These are phyloP conservation scores for Catharus bicknelli DNA, from an alignment of 2,113 vertebrate species.

Conservation along the genomic window DNA sequence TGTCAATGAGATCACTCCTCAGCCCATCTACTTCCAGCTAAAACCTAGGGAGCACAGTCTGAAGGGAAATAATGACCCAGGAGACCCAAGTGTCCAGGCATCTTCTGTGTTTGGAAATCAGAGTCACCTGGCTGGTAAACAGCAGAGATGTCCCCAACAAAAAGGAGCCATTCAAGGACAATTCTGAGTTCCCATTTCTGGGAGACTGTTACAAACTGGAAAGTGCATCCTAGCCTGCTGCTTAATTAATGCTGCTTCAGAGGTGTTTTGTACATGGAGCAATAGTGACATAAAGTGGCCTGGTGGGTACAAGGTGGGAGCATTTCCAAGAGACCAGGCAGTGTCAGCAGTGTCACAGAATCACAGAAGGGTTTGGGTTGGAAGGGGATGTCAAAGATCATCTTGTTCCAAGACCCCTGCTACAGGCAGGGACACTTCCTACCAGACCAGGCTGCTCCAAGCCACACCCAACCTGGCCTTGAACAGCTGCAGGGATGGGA, in stretches of 20 bases:
- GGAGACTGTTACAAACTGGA: neutral
- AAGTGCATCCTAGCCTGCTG: neutral
- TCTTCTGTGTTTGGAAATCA: neutral
- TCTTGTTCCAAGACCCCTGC: neutral
- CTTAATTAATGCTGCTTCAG: neutral
- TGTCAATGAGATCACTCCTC: neutral
- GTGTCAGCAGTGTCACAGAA: neutral
- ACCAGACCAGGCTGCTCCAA: neutral
- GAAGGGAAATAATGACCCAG: neutral
- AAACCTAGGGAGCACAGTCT: neutral
- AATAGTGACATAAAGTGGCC: slow-evolving; percentile 38
- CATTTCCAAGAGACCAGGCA: neutral
- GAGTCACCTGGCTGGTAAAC: neutral
- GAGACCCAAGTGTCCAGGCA: neutral
- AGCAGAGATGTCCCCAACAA: neutral
- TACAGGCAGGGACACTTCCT: neutral
- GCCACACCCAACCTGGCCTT: neutral
- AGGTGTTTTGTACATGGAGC: neutral
- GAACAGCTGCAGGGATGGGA: neutral
- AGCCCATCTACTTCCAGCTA: neutral
- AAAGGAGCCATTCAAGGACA: neutral
- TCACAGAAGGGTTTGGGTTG: neutral
- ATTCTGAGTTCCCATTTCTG: neutral
- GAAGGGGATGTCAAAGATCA: neutral
- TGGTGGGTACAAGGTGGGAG: neutral